These are phyloP conservation scores for Eupleurogrammus muticus DNA, from an alignment of 2,797 vertebrate genomes.

Conservation along the genomic window DNA sequence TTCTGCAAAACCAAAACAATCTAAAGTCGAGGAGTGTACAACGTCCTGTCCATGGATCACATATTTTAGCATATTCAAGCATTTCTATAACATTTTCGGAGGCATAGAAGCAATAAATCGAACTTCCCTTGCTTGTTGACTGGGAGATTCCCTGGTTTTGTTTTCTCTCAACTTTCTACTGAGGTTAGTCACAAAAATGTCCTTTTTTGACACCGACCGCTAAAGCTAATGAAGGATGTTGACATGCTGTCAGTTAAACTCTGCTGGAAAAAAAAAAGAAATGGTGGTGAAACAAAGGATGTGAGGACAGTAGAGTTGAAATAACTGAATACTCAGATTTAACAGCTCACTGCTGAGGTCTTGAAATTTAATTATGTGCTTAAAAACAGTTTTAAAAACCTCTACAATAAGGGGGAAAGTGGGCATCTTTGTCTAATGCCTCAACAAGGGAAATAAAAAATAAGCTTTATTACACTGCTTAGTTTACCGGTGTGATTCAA, in stretches of 20 bases:
- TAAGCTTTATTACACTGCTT: too few relatives aligned
- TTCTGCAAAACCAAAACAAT: background rate
- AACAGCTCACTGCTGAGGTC: too few relatives aligned
- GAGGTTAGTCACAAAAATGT: constrained; percentile 6
- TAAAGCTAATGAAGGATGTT: background rate
- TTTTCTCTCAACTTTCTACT: background rate
- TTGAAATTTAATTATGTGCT: too few relatives aligned
- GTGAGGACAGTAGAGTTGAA: background rate
- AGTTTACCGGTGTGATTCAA: background rate
- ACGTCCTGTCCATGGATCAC: background rate
- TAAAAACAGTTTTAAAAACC: too few relatives aligned
- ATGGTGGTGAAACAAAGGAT: background rate
- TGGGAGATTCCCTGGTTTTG: background rate
- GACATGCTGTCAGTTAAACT: background rate
- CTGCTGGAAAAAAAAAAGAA: background rate
- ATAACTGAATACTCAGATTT: too few relatives aligned
- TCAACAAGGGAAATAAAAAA: too few relatives aligned
- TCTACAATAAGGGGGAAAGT: too few relatives aligned
- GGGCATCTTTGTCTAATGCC: too few relatives aligned
- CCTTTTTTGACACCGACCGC: background rate
- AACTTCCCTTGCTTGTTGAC: background rate
- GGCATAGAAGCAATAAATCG: too few relatives aligned
- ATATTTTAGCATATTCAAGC: background rate
- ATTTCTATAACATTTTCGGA: background rate
- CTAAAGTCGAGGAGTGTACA: background rate